These are phyloP conservation scores for Nannoperca australis DNA, from an alignment of 2,797 vertebrate genomes.

Conservation along the genomic window DNA sequence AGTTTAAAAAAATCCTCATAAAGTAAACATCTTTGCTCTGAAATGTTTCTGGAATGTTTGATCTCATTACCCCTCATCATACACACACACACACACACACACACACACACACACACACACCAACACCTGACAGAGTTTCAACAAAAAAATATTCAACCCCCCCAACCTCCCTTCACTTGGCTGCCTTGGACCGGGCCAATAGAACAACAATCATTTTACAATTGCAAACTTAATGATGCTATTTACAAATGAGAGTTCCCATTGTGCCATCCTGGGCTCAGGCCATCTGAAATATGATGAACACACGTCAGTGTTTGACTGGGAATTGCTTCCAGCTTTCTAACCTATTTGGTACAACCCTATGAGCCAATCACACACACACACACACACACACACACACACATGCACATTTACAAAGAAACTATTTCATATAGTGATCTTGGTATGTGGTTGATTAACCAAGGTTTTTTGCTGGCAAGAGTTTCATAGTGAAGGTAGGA, in stretches of 20 bases:
- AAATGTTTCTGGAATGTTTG: constrained; percentile 53
- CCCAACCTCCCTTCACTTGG: neutral
- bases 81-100: constrained; percentile 3
- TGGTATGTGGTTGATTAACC: constrained; percentile 51
- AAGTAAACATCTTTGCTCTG: constrained; percentile 22
- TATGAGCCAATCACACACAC: constrained; percentile 17
- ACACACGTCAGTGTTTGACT: constrained; percentile 50
- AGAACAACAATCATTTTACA: constrained; percentile 61
- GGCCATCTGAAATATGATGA: constrained; percentile 66
- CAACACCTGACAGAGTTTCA: constrained; percentile 51
- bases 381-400: constrained; percentile 5
- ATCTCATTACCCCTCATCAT: constrained; percentile 48
- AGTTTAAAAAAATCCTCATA: constrained; percentile 7
- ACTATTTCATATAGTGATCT: constrained; percentile 30
- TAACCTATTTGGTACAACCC: constrained; percentile 52
- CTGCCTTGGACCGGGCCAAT: constrained; percentile 37
- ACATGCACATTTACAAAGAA: constrained; percentile 5
- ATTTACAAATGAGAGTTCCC: constrained; percentile 74
- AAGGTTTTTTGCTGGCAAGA: constrained; percentile 25
- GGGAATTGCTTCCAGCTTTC: constrained; percentile 71
- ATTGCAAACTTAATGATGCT: constrained; percentile 67
- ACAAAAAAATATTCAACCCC: neutral
- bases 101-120: constrained; percentile 1
- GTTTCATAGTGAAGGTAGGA: constrained; percentile 18
- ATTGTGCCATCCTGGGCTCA: constrained; percentile 50